Conservation (phyloP, 2,113 vertebrate species). For the Gallinago paraguaiae region DNA sequence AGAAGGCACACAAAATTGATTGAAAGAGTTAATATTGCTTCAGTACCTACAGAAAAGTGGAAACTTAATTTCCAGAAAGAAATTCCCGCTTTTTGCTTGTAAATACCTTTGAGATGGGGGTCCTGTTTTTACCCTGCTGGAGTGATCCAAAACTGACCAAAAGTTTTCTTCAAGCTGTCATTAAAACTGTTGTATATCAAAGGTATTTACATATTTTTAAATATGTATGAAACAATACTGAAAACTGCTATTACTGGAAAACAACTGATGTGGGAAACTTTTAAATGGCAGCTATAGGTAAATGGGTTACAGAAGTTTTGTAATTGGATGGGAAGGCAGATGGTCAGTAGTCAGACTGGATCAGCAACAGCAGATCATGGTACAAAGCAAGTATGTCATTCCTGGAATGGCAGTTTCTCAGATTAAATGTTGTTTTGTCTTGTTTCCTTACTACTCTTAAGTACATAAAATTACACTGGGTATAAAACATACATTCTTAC, state of each 20-base stretch:
- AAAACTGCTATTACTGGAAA: not conserved
- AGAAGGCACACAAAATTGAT: not conserved
- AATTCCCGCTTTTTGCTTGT: not conserved
- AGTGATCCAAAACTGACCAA: not conserved
- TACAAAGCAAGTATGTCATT: not conserved
- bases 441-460: not conserved
- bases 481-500: accelerated
- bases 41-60: not conserved
- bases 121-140: not conserved
- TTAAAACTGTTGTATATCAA: not conserved
- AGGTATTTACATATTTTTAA: too few relatives aligned
- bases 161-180: not conserved
- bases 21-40: not conserved
- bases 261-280: not conserved
- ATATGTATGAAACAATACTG: not conserved
- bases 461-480: not conserved
- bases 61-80: not conserved
- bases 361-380: not conserved
- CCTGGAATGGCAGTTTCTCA: not conserved
- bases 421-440: not conserved
- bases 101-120: not conserved
- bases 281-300: not conserved
- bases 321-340: not conserved
- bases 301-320: not conserved
- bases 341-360: not conserved